A percentile compares a stretch with the other conserved stretches of the same genome.
Conservation (phyloP, 1,140 invertebrate species). For the Drosophila pallidifrons region DNA sequence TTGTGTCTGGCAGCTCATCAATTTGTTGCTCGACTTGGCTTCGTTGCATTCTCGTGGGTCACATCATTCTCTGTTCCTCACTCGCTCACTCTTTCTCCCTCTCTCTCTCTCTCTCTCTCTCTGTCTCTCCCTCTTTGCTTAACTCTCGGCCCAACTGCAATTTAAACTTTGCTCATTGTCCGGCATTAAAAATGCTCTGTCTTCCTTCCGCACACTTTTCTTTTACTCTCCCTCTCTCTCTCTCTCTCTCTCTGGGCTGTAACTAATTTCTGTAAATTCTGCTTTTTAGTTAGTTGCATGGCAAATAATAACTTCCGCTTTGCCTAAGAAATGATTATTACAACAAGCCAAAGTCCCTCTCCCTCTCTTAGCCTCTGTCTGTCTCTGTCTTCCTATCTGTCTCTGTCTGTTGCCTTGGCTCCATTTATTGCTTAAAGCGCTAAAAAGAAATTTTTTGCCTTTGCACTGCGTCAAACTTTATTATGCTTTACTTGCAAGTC, state of each 20-base stretch:
- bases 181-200: constrained; percentile 16
- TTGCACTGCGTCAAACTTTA: constrained; percentile 47
- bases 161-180: constrained; percentile 49
- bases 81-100: too few relatives aligned
- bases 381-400: neutral
- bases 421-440: constrained; percentile 39
- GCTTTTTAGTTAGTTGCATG: constrained; percentile 43
- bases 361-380: neutral
- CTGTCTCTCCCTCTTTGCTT: too few relatives aligned
- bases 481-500: constrained; percentile 14
- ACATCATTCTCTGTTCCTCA: neutral
- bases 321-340: constrained; percentile 46
- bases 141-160: constrained; percentile 38
- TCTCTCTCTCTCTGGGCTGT: neutral
- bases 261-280: constrained; percentile 49
- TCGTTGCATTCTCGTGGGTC: neutral
- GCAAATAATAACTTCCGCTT: constrained; percentile 61
- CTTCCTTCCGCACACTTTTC: neutral
- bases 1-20: constrained; percentile 21
- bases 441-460: constrained; percentile 40
- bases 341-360: constrained; percentile 8
- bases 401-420: neutral
- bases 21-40: constrained; percentile 7
- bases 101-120: too few relatives aligned
- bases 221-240: neutral